Percentiles rank a stretch among this genome's conserved stretches.
Evolutionary conservation across 1,140 invertebrate genomes (phyloP).

Genomic region (Polypedilum vanderplanki): DNA sequence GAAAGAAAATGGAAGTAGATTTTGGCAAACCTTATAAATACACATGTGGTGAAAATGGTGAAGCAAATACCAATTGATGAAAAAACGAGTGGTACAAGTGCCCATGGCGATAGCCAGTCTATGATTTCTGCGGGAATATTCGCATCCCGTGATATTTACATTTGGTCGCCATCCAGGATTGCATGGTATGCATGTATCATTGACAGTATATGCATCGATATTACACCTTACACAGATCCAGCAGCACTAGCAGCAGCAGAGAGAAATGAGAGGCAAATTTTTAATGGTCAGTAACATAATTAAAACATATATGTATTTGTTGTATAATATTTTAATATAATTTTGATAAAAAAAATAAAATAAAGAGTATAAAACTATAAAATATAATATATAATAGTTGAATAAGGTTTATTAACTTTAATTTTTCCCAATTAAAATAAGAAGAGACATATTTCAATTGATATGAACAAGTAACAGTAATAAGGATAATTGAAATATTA

Average conservation of each 20-base stretch:
- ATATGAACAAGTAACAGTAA: too few species aligned
- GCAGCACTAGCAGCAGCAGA: conserved; percentile 45
- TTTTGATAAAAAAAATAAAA: too few species aligned
- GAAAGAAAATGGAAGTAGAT: not conserved
- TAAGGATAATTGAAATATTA: too few species aligned
- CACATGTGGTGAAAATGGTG: conserved; percentile 54
- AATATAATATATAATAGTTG: too few species aligned
- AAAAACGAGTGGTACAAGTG: conserved; percentile 53
- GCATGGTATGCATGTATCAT: conserved; percentile 54
- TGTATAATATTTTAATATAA: too few species aligned
- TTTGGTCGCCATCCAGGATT: conserved; percentile 52
- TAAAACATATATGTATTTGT: too few species aligned
- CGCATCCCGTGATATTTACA: conserved; percentile 46
- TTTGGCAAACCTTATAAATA: conserved; percentile 56
- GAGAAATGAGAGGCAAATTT: too few species aligned
- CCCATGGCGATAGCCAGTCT: conserved; percentile 53
- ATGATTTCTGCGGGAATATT: conserved; percentile 48
- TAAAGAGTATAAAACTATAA: too few species aligned
- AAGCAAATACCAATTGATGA: conserved; percentile 52
- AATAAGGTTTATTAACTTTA: too few species aligned
- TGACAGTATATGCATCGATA: conserved; percentile 51
- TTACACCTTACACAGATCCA: conserved; percentile 59
- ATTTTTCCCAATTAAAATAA: too few species aligned
- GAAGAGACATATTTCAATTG: too few species aligned
- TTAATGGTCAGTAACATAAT: too few species aligned